Conservation (phyloP, 2,113 vertebrate species). For the Riparia riparia region DNA sequence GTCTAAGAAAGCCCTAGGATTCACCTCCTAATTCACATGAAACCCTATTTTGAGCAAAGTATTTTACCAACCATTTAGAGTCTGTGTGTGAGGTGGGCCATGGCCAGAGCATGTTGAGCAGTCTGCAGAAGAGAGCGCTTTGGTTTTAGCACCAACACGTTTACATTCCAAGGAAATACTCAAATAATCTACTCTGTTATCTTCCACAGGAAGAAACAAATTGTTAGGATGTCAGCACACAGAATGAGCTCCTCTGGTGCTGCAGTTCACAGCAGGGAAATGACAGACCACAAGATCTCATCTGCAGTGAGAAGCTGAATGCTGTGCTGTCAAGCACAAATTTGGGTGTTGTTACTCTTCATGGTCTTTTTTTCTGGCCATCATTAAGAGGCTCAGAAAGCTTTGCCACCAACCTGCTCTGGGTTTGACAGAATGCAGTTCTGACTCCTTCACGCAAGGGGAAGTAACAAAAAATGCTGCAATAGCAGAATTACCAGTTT, state of each 20-base stretch:
- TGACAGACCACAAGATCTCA: background rate
- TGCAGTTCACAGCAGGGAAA: background rate
- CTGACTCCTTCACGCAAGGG: background rate
- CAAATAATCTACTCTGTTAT: background rate
- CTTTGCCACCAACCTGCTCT: background rate
- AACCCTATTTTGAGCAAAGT: background rate
- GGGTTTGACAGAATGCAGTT: background rate
- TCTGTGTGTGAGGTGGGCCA: background rate
- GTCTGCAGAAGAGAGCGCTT: background rate
- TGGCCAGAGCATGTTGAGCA: fast-evolving
- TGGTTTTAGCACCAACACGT: background rate
- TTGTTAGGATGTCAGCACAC: background rate
- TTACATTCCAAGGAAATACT: background rate
- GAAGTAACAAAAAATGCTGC: background rate
- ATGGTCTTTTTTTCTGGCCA: background rate
- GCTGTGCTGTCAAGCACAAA: background rate
- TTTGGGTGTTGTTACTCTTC: fast-evolving
- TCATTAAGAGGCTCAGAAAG: background rate
- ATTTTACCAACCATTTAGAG: background rate
- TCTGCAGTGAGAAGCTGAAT: background rate
- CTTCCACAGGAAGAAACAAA: background rate
- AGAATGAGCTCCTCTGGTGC: background rate
- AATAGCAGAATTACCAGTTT: background rate
- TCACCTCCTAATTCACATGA: background rate
- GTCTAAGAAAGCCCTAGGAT: background rate